Percentiles rank a stretch among this genome's conserved stretches.
Evolutionary conservation across 2,797 vertebrate genomes (phyloP).

Genomic region (Otolemur crassicaudatus): DNA sequence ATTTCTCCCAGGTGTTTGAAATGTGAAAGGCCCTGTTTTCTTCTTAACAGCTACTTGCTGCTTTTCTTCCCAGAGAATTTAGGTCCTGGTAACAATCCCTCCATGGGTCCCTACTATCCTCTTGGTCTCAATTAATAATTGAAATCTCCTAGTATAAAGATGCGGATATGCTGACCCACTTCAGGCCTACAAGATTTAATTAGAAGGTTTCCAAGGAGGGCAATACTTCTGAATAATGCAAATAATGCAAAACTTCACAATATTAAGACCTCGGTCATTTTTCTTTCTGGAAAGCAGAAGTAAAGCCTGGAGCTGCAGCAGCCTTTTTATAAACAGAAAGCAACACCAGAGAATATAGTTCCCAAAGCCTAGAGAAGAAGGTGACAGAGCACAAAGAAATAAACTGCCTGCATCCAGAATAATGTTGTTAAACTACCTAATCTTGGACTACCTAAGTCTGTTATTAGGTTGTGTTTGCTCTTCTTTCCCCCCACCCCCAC

Average conservation of each 20-base stretch:
- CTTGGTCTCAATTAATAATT: not conserved
- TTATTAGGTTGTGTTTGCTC: not conserved
- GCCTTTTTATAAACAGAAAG: not conserved
- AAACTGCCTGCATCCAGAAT: not conserved
- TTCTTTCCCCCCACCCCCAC: not conserved
- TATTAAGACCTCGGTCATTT: not conserved
- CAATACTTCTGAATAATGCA: not conserved
- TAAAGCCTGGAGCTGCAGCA: not conserved
- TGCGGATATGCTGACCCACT: not conserved
- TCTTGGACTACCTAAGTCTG: not conserved
- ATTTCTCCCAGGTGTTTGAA: not conserved
- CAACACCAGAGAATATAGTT: not conserved
- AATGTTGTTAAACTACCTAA: not conserved
- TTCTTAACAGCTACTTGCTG: not conserved
- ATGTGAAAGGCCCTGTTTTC: not conserved
- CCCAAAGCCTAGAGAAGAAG: not conserved
- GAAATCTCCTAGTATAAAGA: not conserved
- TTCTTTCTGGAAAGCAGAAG: not conserved
- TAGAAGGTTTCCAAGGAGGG: not conserved
- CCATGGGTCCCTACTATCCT: not conserved
- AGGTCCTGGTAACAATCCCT: not conserved
- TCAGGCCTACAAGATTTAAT: not conserved
- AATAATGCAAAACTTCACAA: constrained; percentile 39
- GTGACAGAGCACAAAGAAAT: not conserved
- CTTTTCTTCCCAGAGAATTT: not conserved